phyloP scores from a whole-genome alignment of 2,888 invertebrate genomes.

The Polyommatus iphigenia region DNA sequence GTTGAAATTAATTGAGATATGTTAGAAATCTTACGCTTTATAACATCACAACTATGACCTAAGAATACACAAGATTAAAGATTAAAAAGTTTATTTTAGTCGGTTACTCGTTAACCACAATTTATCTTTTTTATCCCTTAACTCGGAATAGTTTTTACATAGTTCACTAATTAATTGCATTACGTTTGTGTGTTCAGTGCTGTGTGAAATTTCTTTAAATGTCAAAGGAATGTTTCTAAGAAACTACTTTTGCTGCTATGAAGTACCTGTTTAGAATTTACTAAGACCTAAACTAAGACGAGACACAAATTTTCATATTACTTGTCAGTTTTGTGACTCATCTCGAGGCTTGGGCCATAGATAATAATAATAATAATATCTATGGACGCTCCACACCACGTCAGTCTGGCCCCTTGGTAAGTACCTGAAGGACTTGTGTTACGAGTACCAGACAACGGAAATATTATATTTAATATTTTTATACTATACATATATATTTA shows the following conservation, averaged over 20 bases:
- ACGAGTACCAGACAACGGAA: no score
- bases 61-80: conserved; percentile 1
- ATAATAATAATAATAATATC: no score
- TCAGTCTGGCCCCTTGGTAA: no score
- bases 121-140: not conserved
- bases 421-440: no score
- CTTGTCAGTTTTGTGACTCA: not conserved
- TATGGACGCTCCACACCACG: no score
- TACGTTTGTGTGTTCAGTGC: not conserved
- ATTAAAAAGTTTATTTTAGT: conserved; percentile 18
- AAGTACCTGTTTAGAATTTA: not conserved
- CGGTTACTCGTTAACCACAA: not conserved
- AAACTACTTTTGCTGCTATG: not conserved
- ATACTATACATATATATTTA: no score
- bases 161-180: not conserved
- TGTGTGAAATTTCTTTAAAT: conserved; percentile 15
- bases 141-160: conserved; percentile 15
- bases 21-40: not conserved
- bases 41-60: not conserved
- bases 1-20: not conserved
- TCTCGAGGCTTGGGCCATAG: not conserved
- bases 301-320: not conserved
- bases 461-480: no score
- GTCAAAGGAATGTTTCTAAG: not conserved
- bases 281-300: not conserved